Evolutionary conservation across 2,797 vertebrate species (phyloP).

Genomic region (Lacerta agilis): DNA sequence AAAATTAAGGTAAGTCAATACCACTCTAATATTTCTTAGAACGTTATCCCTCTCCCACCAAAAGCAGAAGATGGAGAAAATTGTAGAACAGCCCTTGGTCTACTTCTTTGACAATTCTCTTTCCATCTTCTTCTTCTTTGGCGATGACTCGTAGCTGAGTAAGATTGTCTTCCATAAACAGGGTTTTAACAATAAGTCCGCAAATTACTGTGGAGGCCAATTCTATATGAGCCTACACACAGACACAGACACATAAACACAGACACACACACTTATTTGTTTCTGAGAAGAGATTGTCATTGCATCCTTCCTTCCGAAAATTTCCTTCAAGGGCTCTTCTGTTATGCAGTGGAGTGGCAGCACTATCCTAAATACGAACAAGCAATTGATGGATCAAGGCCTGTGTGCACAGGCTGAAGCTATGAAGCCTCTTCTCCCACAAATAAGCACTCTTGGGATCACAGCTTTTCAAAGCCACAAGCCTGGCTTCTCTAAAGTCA

Average conservation of each 20-base stretch:
- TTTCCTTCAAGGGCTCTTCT: conserved; percentile 7
- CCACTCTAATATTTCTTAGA: too few species aligned
- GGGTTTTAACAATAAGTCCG: background rate
- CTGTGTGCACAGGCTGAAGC: background rate
- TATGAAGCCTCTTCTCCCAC: background rate
- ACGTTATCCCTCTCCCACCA: too few species aligned
- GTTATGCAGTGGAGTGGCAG: background rate
- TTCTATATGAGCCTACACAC: too few species aligned
- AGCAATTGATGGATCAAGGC: background rate
- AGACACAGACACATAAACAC: too few species aligned
- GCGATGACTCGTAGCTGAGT: too few species aligned
- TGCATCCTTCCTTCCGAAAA: background rate
- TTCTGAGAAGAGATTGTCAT: background rate
- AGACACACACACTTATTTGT: background rate
- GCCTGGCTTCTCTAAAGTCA: background rate
- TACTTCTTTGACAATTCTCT: background rate
- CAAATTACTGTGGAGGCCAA: background rate
- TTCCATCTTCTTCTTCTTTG: background rate
- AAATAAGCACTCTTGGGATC: background rate
- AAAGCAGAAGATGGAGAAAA: too few species aligned
- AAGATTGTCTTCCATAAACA: too few species aligned
- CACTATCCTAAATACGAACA: background rate
- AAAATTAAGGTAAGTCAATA: too few species aligned
- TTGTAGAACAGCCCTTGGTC: background rate
- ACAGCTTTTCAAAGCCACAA: background rate